Conservation (phyloP, 2,113 vertebrate genomes). For the Accipiter cooperii region DNA sequence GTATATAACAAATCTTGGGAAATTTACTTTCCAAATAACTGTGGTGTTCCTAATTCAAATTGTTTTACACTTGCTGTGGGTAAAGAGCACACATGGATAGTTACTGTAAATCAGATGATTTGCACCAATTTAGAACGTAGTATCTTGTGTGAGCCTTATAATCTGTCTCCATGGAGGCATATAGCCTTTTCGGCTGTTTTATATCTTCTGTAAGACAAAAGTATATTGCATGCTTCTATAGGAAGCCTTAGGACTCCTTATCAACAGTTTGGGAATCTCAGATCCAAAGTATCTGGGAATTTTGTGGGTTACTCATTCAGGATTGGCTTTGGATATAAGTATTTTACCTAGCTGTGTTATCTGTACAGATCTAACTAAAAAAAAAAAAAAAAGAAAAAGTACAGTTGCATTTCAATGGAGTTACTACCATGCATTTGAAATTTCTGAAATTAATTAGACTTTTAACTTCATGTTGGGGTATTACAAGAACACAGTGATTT, state of each 20-base stretch:
- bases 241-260: background rate
- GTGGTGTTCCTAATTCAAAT: slow-evolving; percentile 44
- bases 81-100: slow-evolving; percentile 12
- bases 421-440: background rate
- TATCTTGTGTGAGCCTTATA: slow-evolving; percentile 22
- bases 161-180: slow-evolving; percentile 32
- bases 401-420: background rate
- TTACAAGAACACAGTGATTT: background rate
- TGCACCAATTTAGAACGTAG: slow-evolving; percentile 6
- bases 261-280: background rate
- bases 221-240: background rate
- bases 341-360: background rate
- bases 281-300: background rate
- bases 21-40: slow-evolving; percentile 55
- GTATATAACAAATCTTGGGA: slow-evolving; percentile 14
- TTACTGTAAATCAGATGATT: slow-evolving; percentile 58
- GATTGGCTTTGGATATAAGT: background rate
- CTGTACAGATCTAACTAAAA: background rate
- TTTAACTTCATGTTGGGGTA: background rate
- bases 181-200: background rate
- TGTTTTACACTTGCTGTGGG: slow-evolving; percentile 40
- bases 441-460: background rate
- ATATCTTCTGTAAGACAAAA: background rate
- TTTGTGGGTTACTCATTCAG: background rate
- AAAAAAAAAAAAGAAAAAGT: background rate